phyloP scores from a whole-genome alignment of 2,113 vertebrate genomes.

The Pristiophorus japonicus region DNA sequence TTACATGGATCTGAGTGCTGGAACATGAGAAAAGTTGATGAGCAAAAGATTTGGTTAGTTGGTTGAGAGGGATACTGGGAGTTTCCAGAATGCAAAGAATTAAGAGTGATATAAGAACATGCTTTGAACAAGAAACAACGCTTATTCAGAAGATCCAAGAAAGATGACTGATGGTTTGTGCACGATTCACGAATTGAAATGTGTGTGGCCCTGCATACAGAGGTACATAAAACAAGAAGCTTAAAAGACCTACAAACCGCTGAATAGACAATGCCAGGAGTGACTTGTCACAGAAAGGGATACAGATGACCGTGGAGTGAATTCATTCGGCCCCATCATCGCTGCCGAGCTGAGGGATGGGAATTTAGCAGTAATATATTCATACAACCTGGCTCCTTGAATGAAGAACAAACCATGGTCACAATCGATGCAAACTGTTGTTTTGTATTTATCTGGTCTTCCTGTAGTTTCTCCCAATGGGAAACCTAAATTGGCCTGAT shows the following conservation, averaged over 20 bases:
- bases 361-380: no score
- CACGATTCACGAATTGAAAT: neutral
- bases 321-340: neutral
- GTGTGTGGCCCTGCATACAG: neutral
- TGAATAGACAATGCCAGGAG: neutral
- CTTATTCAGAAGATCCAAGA: neutral
- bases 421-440: no score
- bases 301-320: neutral
- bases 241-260: neutral
- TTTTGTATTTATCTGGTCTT: no score
- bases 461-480: no score
- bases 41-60: neutral
- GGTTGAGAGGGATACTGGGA: neutral
- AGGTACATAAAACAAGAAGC: neutral
- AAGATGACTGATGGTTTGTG: neutral
- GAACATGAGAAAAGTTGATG: neutral
- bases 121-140: neutral
- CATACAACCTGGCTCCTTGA: no score
- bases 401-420: no score
- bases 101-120: neutral
- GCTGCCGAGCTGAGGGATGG: neutral
- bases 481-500: no score
- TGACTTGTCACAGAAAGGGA: neutral
- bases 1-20: neutral
- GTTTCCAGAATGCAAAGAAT: neutral